Base-by-base conservation (phyloP, 35 echinoderm and acorn worm species). In the Ophioderma brevispina region DNA sequence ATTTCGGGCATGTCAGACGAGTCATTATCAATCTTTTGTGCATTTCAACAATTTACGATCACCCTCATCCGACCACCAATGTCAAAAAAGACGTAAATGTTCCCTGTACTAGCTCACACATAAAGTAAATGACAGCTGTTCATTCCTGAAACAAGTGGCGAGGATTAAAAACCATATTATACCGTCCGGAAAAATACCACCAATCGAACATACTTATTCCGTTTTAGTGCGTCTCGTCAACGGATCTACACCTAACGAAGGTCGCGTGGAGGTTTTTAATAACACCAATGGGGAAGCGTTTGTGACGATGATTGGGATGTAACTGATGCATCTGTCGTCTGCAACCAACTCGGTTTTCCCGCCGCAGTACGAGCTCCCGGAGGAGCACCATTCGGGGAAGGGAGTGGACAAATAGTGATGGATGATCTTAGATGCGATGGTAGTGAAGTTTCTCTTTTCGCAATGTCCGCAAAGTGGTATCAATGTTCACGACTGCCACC, bases 241-340 rank as follows among this genome's bases (percentile, higher is more conserved):
- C 31, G 85, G 85, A 0, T n/a, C 64, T 15, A 33, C 35, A 0
- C 35, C 32, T 37, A 78, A 37, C 64, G 43, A 89, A 19, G 87
- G 87, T 37, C 76, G 87, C 34, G 87, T 89, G 14, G 87, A 89
- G 50, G 87, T 89, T 3, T 79, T 33, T 25, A 39, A 76, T 31
- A 56, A 79, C 40, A 76, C 30, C 32, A 79, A 38, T 89, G 87
- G 87, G 87, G 87, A 23, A 87, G 70, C 4, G 75, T 87, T 23
- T 87, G 85, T 40, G 75, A 87, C 39, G 70, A 87, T 37, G 21
- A 40, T 13, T 89, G 87, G 75, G 76, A 80, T 76, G 25, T 89
- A 19, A 89, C n/a, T 34, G 87, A 89, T 35, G 87, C 87, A 25
- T 33, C 35, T 21, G 39, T 87, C 0, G 70, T 87, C 75, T 87